These are phyloP conservation scores for Nasonovia ribisnigri DNA, from an alignment of 2,888 invertebrate species.

Conservation along the genomic window DNA sequence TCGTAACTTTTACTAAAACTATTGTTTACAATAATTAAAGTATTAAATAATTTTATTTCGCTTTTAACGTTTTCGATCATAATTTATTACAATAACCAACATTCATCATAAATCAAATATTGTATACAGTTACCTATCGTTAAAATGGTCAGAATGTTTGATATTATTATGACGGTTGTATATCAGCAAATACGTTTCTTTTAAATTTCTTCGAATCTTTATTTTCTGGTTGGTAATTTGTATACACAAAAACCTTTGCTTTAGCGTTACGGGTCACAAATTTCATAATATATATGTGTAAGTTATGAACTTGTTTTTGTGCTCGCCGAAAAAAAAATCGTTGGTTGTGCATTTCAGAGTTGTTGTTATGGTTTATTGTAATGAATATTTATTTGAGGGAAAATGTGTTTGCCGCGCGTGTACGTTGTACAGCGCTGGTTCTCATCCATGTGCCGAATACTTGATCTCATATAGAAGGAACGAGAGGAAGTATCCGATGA, in stretches of 20 bases:
- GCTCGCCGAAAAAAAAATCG: background rate
- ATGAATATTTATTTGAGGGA: background rate
- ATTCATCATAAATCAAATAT: background rate
- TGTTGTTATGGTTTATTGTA: background rate
- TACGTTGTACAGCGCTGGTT: background rate
- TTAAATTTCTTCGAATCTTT: constrained; percentile 16
- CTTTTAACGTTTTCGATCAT: background rate
- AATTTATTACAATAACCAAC: background rate
- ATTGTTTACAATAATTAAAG: background rate
- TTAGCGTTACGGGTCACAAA: background rate
- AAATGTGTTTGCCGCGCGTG: background rate
- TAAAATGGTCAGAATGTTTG: constrained; percentile 1
- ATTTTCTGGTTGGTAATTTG: constrained; percentile 1
- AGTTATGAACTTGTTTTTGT: constrained; percentile 15
- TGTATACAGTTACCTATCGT: background rate
- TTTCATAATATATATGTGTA: constrained; percentile 5
- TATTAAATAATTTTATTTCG: background rate
- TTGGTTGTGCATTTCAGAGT: background rate
- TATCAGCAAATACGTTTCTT: background rate
- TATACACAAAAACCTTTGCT: background rate
- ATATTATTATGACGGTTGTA: background rate
- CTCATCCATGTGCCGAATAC: background rate
- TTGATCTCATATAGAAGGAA: background rate
- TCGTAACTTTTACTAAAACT: background rate
- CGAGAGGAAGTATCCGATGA: background rate